Percentiles rank a stretch among this genome's conserved stretches.
Conservation (phyloP, 2,888 invertebrate species). For the Branchipolynoe longqiensis region DNA sequence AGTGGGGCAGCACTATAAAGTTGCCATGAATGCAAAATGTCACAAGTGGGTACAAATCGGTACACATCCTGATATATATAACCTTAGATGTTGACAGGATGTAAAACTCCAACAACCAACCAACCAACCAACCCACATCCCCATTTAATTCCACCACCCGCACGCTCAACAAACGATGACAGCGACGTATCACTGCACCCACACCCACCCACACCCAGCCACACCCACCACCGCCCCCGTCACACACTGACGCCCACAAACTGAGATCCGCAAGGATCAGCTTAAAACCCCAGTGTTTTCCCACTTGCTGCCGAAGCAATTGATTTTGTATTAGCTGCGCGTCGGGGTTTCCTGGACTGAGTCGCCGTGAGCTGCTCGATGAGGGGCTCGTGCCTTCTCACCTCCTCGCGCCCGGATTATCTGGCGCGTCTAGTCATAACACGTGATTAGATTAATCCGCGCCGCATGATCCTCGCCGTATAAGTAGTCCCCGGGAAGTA, state of each 20-base stretch:
- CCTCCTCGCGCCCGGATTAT: conserved; percentile 8
- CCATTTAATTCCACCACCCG: conserved; percentile 40
- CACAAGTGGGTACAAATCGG: too few relatives aligned
- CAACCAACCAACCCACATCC: too few relatives aligned
- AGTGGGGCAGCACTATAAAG: too few relatives aligned
- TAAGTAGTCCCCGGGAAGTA: conserved; percentile 34
- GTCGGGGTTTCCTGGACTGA: conserved; percentile 3
- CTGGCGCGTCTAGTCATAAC: conserved; percentile 31
- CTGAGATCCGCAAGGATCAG: too few relatives aligned
- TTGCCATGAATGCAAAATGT: too few relatives aligned
- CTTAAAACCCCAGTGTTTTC: conserved; percentile 34
- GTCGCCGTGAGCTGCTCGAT: neutral
- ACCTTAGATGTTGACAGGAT: too few relatives aligned
- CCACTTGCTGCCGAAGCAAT: conserved; percentile 31
- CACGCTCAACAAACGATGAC: neutral
- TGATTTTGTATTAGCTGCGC: conserved; percentile 31
- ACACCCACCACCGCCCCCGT: too few relatives aligned
- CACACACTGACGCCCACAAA: too few relatives aligned
- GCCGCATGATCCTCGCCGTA: conserved; percentile 10
- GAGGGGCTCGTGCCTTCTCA: conserved; percentile 30
- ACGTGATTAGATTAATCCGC: conserved; percentile 31
- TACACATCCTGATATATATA: too few relatives aligned
- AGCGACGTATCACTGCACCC: neutral
- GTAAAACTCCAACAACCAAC: too few relatives aligned
- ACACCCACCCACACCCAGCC: too few relatives aligned